Evolutionary conservation across 2,113 vertebrate genomes (phyloP).

Genomic region (Eubucco bourcierii): DNA sequence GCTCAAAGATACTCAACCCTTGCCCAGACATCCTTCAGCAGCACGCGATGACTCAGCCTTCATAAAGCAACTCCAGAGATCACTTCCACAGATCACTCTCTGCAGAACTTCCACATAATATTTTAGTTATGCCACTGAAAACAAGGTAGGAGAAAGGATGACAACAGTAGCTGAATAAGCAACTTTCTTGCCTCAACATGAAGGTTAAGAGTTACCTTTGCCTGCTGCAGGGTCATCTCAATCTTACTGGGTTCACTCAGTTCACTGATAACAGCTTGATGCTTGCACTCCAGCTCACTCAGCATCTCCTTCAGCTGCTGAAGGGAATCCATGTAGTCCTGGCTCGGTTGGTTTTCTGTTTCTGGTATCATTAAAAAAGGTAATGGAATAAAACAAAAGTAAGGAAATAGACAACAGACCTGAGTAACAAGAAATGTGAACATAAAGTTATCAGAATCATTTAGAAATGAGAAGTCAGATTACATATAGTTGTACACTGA

Average conservation of each 20-base stretch:
- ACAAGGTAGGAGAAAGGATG: background rate
- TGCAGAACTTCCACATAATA: fast-evolving
- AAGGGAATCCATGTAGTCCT: constrained; percentile 65
- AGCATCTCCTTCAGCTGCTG: constrained; percentile 64
- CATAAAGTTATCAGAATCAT: background rate
- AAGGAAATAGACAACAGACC: background rate
- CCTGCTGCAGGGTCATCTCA: constrained; percentile 78
- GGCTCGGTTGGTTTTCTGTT: constrained; percentile 65
- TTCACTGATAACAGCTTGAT: constrained; percentile 54
- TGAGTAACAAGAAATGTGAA: background rate
- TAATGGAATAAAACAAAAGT: background rate
- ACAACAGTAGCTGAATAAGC: background rate
- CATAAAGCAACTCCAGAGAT: background rate
- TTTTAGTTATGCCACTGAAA: background rate
- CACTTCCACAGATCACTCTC: fast-evolving
- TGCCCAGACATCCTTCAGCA: fast-evolving
- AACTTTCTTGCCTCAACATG: background rate
- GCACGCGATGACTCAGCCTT: background rate
- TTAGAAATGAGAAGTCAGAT: background rate
- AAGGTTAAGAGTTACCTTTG: constrained; percentile 70
- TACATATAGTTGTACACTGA: background rate
- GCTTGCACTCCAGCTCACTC: constrained; percentile 71
- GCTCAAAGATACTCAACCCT: fast-evolving
- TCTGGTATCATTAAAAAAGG: constrained; percentile 52
- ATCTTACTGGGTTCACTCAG: constrained; percentile 74